phyloP scores from a whole-genome alignment of 2,888 invertebrate species.

The Eremobia ochroleuca region DNA sequence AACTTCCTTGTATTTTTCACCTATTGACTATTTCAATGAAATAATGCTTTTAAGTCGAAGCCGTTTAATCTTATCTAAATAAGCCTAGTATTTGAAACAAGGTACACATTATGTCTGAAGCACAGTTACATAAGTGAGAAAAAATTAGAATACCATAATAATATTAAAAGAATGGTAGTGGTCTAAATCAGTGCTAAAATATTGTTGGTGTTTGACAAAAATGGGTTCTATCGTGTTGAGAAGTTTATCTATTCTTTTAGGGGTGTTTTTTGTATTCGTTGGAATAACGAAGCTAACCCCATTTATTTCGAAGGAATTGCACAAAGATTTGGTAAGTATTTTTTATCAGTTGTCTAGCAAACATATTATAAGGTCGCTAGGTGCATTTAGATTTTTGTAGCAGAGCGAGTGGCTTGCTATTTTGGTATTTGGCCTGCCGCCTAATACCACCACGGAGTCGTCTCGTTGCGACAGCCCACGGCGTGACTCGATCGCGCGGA shows the following conservation, averaged over 20 bases:
- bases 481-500: constrained; percentile 68
- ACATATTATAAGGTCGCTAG: constrained; percentile 80
- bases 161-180: constrained; percentile 50
- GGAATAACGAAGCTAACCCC: constrained; percentile 98
- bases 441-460: constrained; percentile 85
- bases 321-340: constrained; percentile 97
- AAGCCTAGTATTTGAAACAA: constrained; percentile 11
- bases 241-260: constrained; percentile 97
- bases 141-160: constrained; percentile 25
- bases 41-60: constrained; percentile 44
- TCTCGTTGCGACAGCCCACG: constrained; percentile 79
- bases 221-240: constrained; percentile 95
- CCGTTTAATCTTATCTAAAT: constrained; percentile 9
- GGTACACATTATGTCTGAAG: constrained; percentile 39
- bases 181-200: constrained; percentile 66
- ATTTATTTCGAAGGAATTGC: constrained; percentile 97
- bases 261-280: constrained; percentile 98
- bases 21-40: constrained; percentile 32
- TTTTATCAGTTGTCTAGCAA: constrained; percentile 53
- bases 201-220: constrained; percentile 69
- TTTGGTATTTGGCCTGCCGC: constrained; percentile 90
- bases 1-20: constrained; percentile 62
- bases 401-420: constrained; percentile 87
- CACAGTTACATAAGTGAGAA: constrained; percentile 53
- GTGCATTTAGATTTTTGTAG: constrained; percentile 86